Percentiles rank a stretch among this genome's conserved stretches.
phyloP scores from a whole-genome alignment of 2,888 invertebrate genomes.

The Polydrusus cervinus region DNA sequence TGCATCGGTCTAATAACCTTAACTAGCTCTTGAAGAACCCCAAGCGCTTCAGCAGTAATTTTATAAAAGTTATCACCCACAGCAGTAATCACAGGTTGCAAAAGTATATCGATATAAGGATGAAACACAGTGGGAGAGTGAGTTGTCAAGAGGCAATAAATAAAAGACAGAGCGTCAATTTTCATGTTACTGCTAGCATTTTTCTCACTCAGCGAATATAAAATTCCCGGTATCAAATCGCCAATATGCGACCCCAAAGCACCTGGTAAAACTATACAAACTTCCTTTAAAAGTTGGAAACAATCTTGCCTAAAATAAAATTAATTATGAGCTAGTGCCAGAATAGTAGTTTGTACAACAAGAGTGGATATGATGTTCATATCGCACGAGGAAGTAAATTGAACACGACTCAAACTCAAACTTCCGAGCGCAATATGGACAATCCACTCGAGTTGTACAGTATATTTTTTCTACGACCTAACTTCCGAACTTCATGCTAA shows the following conservation, averaged over 20 bases:
- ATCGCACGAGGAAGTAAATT: too few relatives aligned
- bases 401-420: too few relatives aligned
- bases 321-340: background rate
- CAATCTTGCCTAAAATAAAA: conserved; percentile 83
- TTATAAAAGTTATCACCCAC: conserved; percentile 98
- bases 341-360: background rate
- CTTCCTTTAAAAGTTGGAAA: conserved; percentile 91
- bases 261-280: conserved; percentile 91
- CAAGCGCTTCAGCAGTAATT: conserved; percentile 96
- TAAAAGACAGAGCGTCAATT: conserved; percentile 95
- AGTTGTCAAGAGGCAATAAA: conserved; percentile 87
- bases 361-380: too few relatives aligned
- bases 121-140: conserved; percentile 88
- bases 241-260: conserved; percentile 85
- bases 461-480: too few relatives aligned
- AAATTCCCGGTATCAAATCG: conserved; percentile 90
- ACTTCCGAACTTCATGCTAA: too few relatives aligned
- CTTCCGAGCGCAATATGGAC: too few relatives aligned
- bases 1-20: conserved; percentile 93
- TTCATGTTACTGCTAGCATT: conserved; percentile 98
- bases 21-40: conserved; percentile 94
- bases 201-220: conserved; percentile 91
- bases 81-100: conserved; percentile 90
- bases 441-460: too few relatives aligned
- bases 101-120: conserved; percentile 83